Percentiles rank a stretch among this genome's conserved stretches.
Evolutionary conservation across 1,140 invertebrate species (phyloP).

Genomic region (Drosophila rufa): DNA sequence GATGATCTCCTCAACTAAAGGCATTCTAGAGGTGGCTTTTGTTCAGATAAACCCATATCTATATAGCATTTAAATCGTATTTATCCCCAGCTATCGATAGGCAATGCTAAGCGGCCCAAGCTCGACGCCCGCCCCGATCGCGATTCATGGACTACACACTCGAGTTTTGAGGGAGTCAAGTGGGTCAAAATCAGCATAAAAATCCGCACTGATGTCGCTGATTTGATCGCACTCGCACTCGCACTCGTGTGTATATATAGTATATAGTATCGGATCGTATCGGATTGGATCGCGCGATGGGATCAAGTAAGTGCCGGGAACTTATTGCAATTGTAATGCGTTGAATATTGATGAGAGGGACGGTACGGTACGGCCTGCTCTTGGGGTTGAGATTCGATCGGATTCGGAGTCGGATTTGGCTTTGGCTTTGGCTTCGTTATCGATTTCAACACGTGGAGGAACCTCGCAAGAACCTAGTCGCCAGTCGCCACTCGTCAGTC

Average conservation of each 20-base stretch:
- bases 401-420: constrained; percentile 7
- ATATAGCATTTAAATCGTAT: neutral
- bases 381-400: constrained; percentile 45
- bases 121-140: constrained; percentile 19
- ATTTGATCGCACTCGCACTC: constrained; percentile 52
- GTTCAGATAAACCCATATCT: too few relatives aligned
- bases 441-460: constrained; percentile 29
- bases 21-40: neutral
- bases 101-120: neutral
- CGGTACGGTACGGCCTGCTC: constrained; percentile 21
- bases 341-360: constrained; percentile 76
- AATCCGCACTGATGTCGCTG: constrained; percentile 71
- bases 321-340: constrained; percentile 83
- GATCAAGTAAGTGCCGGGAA: constrained; percentile 62
- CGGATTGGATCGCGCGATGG: constrained; percentile 34
- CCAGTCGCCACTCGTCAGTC: constrained; percentile 3
- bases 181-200: constrained; percentile 83
- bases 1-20: neutral
- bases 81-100: neutral
- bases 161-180: constrained; percentile 57
- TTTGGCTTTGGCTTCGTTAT: neutral
- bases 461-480: neutral
- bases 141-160: constrained; percentile 43
- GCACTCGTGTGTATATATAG: constrained; percentile 11
- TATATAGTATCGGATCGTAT: constrained; percentile 32